These are phyloP conservation scores for Stichopus horrens DNA, from an alignment of 53 echinoderm and acorn worm genomes.

Conservation along the genomic window DNA sequence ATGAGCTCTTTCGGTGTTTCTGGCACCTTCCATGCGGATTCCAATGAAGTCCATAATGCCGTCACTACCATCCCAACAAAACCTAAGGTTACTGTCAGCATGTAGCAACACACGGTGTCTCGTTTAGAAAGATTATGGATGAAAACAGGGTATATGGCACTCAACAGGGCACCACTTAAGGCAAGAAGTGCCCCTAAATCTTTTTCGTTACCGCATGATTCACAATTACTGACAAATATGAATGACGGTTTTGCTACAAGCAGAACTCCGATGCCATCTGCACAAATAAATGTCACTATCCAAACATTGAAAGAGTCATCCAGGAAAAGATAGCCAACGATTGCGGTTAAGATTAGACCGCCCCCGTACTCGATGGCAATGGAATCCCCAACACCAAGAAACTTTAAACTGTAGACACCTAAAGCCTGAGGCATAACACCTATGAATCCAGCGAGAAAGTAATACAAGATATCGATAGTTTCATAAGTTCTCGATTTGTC, in stretches of 20 bases:
- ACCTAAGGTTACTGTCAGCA: background rate
- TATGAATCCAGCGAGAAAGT: background rate
- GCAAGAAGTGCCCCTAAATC: background rate
- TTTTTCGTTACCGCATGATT: background rate
- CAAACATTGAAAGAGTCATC: background rate
- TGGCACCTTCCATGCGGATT: constrained; percentile 9
- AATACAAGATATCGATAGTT: background rate
- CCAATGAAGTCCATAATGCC: background rate
- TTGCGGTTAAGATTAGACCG: background rate
- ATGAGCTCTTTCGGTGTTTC: background rate
- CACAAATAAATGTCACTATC: background rate
- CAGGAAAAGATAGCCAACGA: background rate
- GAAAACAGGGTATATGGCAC: background rate
- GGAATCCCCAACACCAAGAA: constrained; percentile 12
- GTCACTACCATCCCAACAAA: background rate
- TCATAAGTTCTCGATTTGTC: background rate
- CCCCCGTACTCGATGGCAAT: background rate
- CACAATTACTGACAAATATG: background rate
- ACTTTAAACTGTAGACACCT: background rate
- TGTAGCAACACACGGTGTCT: background rate
- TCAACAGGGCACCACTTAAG: background rate
- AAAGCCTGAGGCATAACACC: background rate
- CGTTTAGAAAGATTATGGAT: background rate
- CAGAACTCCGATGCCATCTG: background rate
- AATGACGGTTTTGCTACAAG: background rate